Conservation (phyloP, 2,888 invertebrate genomes). For the Hypena proboscidalis region DNA sequence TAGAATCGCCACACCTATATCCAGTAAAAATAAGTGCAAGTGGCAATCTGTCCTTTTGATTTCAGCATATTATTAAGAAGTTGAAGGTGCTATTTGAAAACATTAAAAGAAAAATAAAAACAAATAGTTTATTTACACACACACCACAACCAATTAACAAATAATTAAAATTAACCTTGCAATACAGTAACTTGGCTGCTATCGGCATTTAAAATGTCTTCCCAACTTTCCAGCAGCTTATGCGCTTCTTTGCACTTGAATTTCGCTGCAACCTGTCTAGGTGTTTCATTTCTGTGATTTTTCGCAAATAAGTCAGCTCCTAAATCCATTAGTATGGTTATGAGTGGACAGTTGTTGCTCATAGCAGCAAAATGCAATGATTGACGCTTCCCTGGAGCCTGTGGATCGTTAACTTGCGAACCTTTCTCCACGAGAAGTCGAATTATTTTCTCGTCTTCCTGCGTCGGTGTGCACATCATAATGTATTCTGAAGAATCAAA, state of each 20-base stretch:
- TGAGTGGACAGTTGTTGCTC: constrained; percentile 70
- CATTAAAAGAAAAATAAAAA: too few relatives aligned
- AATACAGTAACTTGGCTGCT: neutral
- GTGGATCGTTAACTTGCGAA: constrained; percentile 63
- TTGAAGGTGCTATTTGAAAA: too few relatives aligned
- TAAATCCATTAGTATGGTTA: constrained; percentile 58
- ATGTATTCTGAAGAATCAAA: constrained; percentile 78
- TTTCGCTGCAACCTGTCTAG: constrained; percentile 65
- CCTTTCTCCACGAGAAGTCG: constrained; percentile 64
- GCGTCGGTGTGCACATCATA: constrained; percentile 68
- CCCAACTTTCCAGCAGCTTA: constrained; percentile 46
- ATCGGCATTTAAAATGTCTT: constrained; percentile 18
- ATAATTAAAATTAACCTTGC: too few relatives aligned
- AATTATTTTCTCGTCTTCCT: constrained; percentile 67
- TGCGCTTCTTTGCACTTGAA: constrained; percentile 63
- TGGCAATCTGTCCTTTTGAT: too few relatives aligned
- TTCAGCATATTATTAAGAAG: too few relatives aligned
- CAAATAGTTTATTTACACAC: too few relatives aligned
- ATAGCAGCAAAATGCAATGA: constrained; percentile 82
- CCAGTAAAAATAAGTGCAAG: too few relatives aligned
- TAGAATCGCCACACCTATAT: too few relatives aligned
- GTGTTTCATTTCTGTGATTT: constrained; percentile 70
- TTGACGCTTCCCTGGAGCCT: constrained; percentile 72
- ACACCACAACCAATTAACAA: too few relatives aligned
- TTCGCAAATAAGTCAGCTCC: constrained; percentile 62